A percentile compares a stretch with the other conserved stretches of the same genome.
phyloP scores from a whole-genome alignment of 2,113 vertebrate genomes.

The Hassar affinis region DNA sequence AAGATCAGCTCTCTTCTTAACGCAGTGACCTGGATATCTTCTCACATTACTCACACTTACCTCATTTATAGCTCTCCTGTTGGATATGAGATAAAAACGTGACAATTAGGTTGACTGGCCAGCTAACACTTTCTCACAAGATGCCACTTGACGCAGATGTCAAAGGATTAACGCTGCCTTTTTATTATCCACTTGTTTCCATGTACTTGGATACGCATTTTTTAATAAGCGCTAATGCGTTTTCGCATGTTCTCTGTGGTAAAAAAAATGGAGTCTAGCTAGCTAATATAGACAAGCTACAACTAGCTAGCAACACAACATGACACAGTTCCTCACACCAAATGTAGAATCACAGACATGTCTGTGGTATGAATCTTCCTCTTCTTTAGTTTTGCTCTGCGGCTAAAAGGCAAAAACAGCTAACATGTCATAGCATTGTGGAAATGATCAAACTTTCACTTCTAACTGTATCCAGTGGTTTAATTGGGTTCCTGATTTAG shows the following conservation, averaged over 20 bases:
- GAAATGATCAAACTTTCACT: too few species aligned
- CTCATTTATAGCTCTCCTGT: slow-evolving; percentile 15
- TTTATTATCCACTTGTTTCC: not conserved
- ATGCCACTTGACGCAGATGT: not conserved
- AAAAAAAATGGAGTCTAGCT: not conserved
- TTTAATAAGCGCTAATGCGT: not conserved
- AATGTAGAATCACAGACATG: not conserved
- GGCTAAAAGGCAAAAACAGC: not conserved
- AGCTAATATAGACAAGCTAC: not conserved
- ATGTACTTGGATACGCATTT: not conserved
- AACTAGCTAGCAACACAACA: too few species aligned
- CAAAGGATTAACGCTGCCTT: not conserved
- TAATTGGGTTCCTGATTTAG: not conserved
- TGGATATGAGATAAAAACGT: slow-evolving; percentile 15
- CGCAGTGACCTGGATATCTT: slow-evolving; percentile 57
- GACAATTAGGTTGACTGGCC: not conserved
- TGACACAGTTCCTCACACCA: not conserved
- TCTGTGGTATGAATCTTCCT: not conserved
- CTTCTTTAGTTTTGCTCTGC: not conserved
- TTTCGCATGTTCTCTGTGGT: not conserved
- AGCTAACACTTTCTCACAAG: slow-evolving; percentile 12
- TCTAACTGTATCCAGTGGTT: not conserved
- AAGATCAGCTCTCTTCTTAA: slow-evolving; percentile 86
- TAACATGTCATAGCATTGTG: not conserved
- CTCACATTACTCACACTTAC: slow-evolving; percentile 28